Base-by-base conservation (phyloP, 1,140 invertebrate species). In the Drosophila melanica region DNA sequence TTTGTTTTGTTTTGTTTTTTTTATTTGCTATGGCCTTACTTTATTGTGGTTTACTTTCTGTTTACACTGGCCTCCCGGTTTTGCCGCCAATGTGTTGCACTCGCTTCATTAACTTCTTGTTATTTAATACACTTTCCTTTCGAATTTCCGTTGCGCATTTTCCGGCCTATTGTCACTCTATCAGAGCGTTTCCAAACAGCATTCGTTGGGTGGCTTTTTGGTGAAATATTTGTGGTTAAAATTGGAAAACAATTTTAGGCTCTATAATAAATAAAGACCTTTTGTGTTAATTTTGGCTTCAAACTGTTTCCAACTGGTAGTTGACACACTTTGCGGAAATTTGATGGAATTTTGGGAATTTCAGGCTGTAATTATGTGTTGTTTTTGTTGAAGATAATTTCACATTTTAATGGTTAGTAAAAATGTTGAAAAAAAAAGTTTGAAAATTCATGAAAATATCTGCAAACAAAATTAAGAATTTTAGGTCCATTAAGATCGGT, bases 51-150 rank as follows among this genome's bases (percentile, higher is more conserved):
- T 81, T 72, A 51, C 41, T 47, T 35, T 39, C 39, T n/a, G 6
- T 27, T 37, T 37, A 50, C 12, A 50, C 35, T 55, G 23, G 7
- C 18, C 44, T 18, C 11, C 23, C 41, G 42, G 37, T 65, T 23
- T 35, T 57, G 51, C 60, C 57, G 71, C 57, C 65, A 62, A 62
- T 69, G 65, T 68, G 44, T 66, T 77, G 59, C 63, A 76, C 75
- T 79, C 79, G 75, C 84, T 86, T 86, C 82, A 86, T 86, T 86
- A 86, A 86, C 75, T 89, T 82, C 77, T 72, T 72, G 79, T 77
- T 77, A 89, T 86, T 87, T 86, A 86, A 86, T 86, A 86, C 67
- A 89, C 84, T 86, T 58, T 70, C 30, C 59, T 59, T 66, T 33
- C 64, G 72, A 70, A 78, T 78, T 86, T 85, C 67, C 74, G 68